Evolutionary conservation across 2,113 vertebrate genomes (phyloP).

Genomic region (Pollachius pollachius): DNA sequence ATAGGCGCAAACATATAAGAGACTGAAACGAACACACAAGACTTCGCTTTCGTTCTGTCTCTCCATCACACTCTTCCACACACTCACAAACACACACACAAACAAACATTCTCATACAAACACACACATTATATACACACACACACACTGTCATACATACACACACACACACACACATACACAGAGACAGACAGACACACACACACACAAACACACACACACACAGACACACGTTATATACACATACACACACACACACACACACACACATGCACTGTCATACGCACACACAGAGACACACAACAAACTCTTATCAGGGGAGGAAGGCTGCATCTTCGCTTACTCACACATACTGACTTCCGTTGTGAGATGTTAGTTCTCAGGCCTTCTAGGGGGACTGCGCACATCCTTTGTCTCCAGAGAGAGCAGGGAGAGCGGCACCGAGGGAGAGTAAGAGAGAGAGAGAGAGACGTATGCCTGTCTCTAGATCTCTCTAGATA

Average conservation of each 20-base stretch:
- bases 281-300: constrained; percentile 5
- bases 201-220: not conserved
- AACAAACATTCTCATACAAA: constrained; percentile 11
- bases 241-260: not conserved
- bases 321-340: constrained; percentile 67
- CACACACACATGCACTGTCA: constrained; percentile 19
- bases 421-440: constrained; percentile 24
- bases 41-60: too few relatives aligned
- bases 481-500: too few relatives aligned
- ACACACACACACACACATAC: constrained; percentile 4
- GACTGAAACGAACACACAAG: too few relatives aligned
- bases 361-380: constrained; percentile 63
- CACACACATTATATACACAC: constrained; percentile 3
- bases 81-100: constrained; percentile 1
- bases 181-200: constrained; percentile 6
- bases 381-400: constrained; percentile 56
- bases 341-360: constrained; percentile 66
- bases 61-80: not conserved
- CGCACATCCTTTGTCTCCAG: constrained; percentile 56
- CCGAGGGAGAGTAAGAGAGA: too few relatives aligned
- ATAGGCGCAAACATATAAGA: too few relatives aligned
- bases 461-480: too few relatives aligned
- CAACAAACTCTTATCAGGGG: constrained; percentile 57
- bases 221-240: constrained; percentile 19
- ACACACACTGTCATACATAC: constrained; percentile 3